A percentile compares a stretch with the other conserved stretches of the same genome.
phyloP scores from a whole-genome alignment of 2,888 invertebrate genomes.

The Hydrotaea cyrtoneurina region DNA sequence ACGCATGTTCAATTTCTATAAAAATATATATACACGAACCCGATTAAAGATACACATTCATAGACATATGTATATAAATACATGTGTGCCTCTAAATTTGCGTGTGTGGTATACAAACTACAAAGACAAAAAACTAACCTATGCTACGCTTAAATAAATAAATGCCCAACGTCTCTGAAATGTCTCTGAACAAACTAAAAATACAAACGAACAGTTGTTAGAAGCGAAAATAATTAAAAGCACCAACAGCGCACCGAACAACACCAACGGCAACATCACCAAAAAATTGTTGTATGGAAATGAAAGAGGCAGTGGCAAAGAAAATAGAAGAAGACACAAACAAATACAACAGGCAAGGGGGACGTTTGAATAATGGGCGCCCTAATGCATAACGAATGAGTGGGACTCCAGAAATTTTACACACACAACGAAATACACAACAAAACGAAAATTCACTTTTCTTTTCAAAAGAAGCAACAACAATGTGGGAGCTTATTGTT shows the following conservation, averaged over 20 bases:
- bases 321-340: neutral
- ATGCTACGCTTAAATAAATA: constrained; percentile 65
- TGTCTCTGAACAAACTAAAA: neutral
- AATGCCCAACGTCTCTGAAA: constrained; percentile 32
- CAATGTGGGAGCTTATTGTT: neutral
- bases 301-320: neutral
- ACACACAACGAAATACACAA: constrained; percentile 4
- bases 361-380: constrained; percentile 34
- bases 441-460: constrained; percentile 32
- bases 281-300: neutral
- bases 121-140: constrained; percentile 68
- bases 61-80: neutral
- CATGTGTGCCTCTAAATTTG: neutral
- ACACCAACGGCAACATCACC: constrained; percentile 8
- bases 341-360: neutral
- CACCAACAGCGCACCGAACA: constrained; percentile 25
- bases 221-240: neutral
- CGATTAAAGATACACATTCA: neutral
- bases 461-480: constrained; percentile 25
- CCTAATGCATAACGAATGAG: neutral
- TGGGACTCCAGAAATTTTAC: neutral
- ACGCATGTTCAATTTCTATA: no score
- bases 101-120: neutral
- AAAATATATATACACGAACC: no score
- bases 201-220: neutral